These are phyloP conservation scores for Eira barbara DNA, from an alignment of 2,113 vertebrate species.

Conservation along the genomic window DNA sequence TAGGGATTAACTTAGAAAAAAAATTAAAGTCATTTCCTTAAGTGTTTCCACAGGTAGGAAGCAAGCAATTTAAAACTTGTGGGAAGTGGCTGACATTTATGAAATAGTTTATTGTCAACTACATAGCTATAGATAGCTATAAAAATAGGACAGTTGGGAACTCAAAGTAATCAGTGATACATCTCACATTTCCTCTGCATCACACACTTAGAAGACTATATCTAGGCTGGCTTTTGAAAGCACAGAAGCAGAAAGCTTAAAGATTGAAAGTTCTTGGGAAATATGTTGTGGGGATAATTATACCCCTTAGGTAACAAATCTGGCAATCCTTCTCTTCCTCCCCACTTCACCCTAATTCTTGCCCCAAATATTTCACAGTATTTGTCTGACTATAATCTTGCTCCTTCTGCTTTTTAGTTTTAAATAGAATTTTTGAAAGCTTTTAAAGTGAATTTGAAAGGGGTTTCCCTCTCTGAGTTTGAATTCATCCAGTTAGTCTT, in stretches of 20 bases:
- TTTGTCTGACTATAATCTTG: neutral
- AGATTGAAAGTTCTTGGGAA: neutral
- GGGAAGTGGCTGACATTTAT: constrained; percentile 50
- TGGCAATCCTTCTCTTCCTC: neutral
- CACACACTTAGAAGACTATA: neutral
- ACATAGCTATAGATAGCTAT: constrained; percentile 41
- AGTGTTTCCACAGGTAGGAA: constrained; percentile 31
- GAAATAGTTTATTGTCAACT: constrained; percentile 44
- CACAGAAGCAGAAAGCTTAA: neutral
- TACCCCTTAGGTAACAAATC: neutral
- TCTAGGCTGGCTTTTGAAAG: neutral
- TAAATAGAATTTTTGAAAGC: neutral
- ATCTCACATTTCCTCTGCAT: constrained; percentile 11
- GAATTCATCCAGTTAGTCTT: neutral
- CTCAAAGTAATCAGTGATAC: constrained; percentile 24
- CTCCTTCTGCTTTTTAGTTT: neutral
- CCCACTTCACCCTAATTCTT: neutral
- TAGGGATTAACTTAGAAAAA: neutral
- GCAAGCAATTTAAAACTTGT: constrained; percentile 23
- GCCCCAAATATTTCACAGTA: neutral
- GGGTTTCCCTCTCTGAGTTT: neutral
- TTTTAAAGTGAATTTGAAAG: constrained; percentile 2
- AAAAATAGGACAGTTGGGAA: constrained; percentile 34
- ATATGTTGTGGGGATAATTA: neutral
- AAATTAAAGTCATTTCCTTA: neutral